Base-by-base conservation (phyloP, 2,113 vertebrate genomes). In the Oncorhynchus gorbuscha region DNA sequence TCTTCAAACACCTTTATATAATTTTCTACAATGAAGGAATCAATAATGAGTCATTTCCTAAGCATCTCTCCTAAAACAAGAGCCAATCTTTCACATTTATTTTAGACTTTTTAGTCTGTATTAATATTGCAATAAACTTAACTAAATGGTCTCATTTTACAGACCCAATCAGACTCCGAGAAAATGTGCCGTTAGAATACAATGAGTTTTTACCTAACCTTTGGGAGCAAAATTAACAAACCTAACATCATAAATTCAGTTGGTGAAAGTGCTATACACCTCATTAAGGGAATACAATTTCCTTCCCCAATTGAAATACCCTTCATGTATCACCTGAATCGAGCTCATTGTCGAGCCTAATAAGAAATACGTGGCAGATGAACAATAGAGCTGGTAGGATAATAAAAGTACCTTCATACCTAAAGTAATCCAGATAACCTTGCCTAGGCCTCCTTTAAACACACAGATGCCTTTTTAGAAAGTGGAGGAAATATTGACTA, bases 341-440 rank as follows among this genome's bases (percentile, higher is more conserved):
- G 22, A 74, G 20, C 11, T 80, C 73, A 74, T 71, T 84, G 66
- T 73, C 30, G 61, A 75, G 80, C 64, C 28, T 69, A 83, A 76
- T 45, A 67, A 75, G 76, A 85, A 81, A 83, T 81, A 84, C 79
- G 76, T 67, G 64, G 71, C 24, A 80, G 68, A 90, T 89, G 83
- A 84, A 66, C 20, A 61, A 77, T 49, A 26, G 70, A 65, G 59
- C 75, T 76, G 69, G 68, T 79, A 87, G 39, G 39, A 45, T 45
- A 45, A 81, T 75, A 24, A 86, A 85, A 86, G 86, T 75, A 67
- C 49, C 82, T 80, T 76, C 18, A 78, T 78, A 81, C 45, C 64
- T 66, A 64, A 16, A 26, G 77, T 85, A 81, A 86, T 80, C 83
- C 64, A 82, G 84, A 81, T 74, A 80, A 84, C 85, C 79, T 86